phyloP scores from a whole-genome alignment of 2,113 vertebrate genomes.

The Noctilio leporinus region DNA sequence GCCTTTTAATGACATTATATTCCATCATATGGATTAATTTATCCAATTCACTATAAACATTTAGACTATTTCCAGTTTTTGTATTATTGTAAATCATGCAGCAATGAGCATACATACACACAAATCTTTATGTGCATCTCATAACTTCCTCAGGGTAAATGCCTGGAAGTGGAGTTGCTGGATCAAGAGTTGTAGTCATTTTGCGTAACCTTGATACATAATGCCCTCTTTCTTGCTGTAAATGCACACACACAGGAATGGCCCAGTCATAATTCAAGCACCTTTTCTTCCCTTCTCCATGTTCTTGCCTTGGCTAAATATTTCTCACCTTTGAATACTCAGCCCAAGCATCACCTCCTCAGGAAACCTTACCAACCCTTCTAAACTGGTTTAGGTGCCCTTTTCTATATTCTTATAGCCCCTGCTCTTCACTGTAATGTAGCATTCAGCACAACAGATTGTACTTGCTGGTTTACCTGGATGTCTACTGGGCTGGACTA shows the following conservation, averaged over 20 bases:
- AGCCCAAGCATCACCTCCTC: neutral
- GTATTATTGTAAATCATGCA: conserved; percentile 46
- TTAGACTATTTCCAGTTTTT: conserved; percentile 56
- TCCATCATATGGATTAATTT: conserved; percentile 65
- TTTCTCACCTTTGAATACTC: neutral
- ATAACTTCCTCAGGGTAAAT: conserved; percentile 47
- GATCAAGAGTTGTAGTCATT: neutral
- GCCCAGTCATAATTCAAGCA: neutral
- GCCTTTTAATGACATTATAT: conserved; percentile 49
- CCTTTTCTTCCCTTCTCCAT: neutral
- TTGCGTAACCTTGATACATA: neutral
- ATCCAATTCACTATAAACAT: conserved; percentile 47
- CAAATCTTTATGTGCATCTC: conserved; percentile 53
- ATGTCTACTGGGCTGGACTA: neutral
- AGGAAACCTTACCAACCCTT: neutral
- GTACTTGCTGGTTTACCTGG: neutral
- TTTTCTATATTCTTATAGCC: neutral
- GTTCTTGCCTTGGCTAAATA: neutral
- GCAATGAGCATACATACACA: conserved; percentile 23
- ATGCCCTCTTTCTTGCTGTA: neutral
- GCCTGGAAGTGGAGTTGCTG: conserved; percentile 27
- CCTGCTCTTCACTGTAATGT: neutral
- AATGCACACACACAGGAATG: neutral
- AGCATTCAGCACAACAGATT: neutral
- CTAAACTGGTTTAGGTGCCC: neutral